A percentile compares a stretch with the other conserved stretches of the same genome.
phyloP scores from a whole-genome alignment of 2,888 invertebrate genomes.

The Horisme vitalbata region DNA sequence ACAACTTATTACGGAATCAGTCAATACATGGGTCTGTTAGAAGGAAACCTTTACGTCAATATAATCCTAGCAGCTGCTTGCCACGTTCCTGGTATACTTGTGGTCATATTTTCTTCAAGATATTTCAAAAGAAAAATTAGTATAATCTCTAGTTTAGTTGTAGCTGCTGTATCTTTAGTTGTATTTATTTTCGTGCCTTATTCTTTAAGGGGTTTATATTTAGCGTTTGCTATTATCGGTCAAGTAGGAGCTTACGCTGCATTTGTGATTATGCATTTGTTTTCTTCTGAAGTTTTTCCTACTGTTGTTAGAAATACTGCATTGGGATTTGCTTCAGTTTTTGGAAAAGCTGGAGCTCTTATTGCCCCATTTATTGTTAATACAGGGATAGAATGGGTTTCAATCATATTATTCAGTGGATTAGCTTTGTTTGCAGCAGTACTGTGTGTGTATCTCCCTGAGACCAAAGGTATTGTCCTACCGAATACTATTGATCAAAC shows the following conservation, averaged over 20 bases:
- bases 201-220: conserved; percentile 63
- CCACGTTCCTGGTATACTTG: conserved; percentile 55
- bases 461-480: conserved; percentile 65
- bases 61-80: conserved; percentile 86
- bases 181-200: conserved; percentile 62
- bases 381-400: conserved; percentile 67
- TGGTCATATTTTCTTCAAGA: conserved; percentile 55
- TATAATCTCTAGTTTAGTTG: conserved; percentile 52
- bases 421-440: conserved; percentile 60
- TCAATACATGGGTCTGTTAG: conserved; percentile 89
- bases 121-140: conserved; percentile 59
- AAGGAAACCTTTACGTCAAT: conserved; percentile 90
- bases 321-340: conserved; percentile 87
- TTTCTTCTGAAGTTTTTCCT: conserved; percentile 90
- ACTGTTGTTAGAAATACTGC: conserved; percentile 91
- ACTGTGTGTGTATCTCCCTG: conserved; percentile 65
- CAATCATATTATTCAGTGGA: conserved; percentile 62
- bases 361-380: conserved; percentile 86
- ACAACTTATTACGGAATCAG: conserved; percentile 92
- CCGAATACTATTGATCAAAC: conserved; percentile 65
- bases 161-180: conserved; percentile 57
- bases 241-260: conserved; percentile 88
- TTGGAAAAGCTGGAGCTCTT: conserved; percentile 86
- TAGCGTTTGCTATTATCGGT: conserved; percentile 88
- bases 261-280: conserved; percentile 87